phyloP scores from a whole-genome alignment of 2,888 invertebrate species.

The Bimastos eiseni region DNA sequence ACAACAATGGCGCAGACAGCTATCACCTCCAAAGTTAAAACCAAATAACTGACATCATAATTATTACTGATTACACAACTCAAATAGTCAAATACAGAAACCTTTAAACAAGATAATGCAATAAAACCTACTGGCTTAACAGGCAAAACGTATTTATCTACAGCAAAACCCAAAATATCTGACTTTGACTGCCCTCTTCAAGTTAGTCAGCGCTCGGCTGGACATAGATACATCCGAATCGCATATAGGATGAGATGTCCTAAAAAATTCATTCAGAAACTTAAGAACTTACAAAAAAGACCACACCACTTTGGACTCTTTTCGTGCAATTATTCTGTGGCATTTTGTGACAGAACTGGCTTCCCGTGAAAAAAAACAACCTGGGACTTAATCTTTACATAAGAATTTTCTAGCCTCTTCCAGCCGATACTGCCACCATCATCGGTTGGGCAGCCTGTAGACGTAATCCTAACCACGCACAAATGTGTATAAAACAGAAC shows the following conservation, averaged over 20 bases:
- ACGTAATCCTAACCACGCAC: not conserved
- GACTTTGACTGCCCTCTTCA: not conserved
- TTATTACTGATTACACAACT: not conserved
- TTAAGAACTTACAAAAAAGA: not conserved
- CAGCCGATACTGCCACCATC: not conserved
- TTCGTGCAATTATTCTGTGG: not conserved
- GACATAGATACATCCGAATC: not conserved
- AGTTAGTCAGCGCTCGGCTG: not conserved
- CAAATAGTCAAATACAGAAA: not conserved
- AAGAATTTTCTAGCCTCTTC: not conserved
- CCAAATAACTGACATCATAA: conserved; percentile 13
- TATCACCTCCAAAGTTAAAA: not conserved
- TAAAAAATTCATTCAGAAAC: not conserved
- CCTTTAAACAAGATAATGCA: conserved; percentile 8
- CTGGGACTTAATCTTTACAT: not conserved
- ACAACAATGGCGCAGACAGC: not conserved
- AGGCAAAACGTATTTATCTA: conserved; percentile 2
- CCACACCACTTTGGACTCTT: not conserved
- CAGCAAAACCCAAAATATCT: not conserved
- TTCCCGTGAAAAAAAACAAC: not conserved
- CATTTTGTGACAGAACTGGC: not conserved
- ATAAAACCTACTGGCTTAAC: not conserved
- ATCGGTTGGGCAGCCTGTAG: not conserved
- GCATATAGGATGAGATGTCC: not conserved
- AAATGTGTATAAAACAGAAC: not conserved